Evolutionary conservation across 2,113 vertebrate species (phyloP).

Genomic region (Rhinopomastus cyanomelas): DNA sequence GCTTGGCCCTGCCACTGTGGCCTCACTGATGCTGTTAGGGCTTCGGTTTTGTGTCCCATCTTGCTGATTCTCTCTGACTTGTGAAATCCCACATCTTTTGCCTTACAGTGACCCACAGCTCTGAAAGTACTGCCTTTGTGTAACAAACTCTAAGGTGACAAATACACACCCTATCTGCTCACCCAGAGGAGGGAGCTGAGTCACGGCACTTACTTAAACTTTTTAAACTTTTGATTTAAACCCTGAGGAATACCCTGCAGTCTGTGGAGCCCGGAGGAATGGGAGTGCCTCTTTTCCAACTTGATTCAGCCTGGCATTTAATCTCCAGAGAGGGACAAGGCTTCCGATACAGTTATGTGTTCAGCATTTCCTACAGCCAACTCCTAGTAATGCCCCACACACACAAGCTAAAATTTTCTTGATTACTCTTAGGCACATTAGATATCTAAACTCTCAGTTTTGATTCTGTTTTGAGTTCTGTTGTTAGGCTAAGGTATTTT

Average conservation of each 20-base stretch:
- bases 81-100: not conserved
- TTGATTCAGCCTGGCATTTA: conserved; percentile 54
- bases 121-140: not conserved
- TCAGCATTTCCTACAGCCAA: conserved; percentile 32
- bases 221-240: conserved; percentile 18
- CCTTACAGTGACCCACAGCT: not conserved
- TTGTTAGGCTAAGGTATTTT: not conserved
- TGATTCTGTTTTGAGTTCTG: not conserved
- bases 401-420: not conserved
- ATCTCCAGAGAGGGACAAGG: conserved; percentile 30
- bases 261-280: not conserved
- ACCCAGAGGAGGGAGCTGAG: not conserved
- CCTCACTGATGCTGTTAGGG: no score
- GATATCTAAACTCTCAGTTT: not conserved
- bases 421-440: not conserved
- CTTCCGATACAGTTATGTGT: conserved; percentile 10
- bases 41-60: not conserved
- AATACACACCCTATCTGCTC: not conserved
- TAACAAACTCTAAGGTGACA: not conserved
- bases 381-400: not conserved
- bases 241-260: not conserved
- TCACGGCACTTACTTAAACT: not conserved
- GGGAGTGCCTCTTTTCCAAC: conserved; percentile 3
- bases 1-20: no score
- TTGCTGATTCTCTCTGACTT: not conserved